Base-by-base conservation (phyloP, 2,113 vertebrate species). In the Marmota monax region DNA sequence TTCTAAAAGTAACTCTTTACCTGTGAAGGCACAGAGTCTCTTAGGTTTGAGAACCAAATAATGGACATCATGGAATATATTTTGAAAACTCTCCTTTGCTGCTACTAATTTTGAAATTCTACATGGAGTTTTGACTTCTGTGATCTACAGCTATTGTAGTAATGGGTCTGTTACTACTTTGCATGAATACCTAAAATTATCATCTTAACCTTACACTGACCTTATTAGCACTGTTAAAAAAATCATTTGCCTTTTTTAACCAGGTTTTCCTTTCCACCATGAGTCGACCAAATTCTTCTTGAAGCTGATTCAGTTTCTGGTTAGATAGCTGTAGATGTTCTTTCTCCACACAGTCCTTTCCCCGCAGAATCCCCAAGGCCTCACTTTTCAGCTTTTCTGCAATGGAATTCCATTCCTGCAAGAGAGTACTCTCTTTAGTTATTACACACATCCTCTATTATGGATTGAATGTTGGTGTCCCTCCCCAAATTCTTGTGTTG, bases 191-290 rank as follows among this genome's bases (percentile, higher is more conserved):
- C 48, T 88, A 37, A 79, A 88, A 48, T 32, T n/a, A 70, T 8
- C 84, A n/a, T 67, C n/a, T 45, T 88, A n/a, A 76, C 32, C 69
- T 97, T 45, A 72, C 45, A 98, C 98, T 94, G 96, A 99, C 99
- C 99, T 99, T 98, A 95, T 98, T 98, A 90, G 98, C 98, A 63
- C 98, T 97, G 87, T 80, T 98, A 96, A 99, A 99, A 97, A 99
- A 99, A 5, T 95, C 97, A 95, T 99, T 99, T 89, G 99, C 98
- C 92, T 99, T 98, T 53, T 98, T 98, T 69, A 99, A 96, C 61
- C 98, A 96, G 32, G 84, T 92, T 96, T 97, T 98, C 70, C 98
- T 98, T 90, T 98, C 97, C 84, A 97, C 96, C 97, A 99, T 98
- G 10, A 96, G 97, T n/a, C 83, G 97, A 95, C 96, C 97, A 77